Base-by-base conservation (phyloP, 1,140 invertebrate genomes). In the Zaprionus ornatus region DNA sequence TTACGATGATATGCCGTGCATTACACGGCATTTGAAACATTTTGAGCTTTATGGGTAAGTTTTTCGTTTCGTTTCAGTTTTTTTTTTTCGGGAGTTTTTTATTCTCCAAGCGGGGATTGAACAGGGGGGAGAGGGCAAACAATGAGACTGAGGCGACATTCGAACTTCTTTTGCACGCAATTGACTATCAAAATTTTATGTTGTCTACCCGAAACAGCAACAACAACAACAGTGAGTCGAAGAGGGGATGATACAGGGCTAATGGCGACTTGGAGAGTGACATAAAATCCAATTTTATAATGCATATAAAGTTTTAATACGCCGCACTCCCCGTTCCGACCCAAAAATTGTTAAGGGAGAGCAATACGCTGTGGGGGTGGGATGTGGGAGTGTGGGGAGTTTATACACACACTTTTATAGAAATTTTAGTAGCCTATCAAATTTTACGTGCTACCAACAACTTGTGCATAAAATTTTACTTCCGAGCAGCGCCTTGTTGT, bases 231-330 rank as follows among this genome's bases (percentile, higher is more conserved):
- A 65, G n/a, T 7, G 12, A n/a, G 19, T 12, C 6, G 7, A 50
- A 19, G 19, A 57, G 65, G 52, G 60, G 29, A 66, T 42, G 23
- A 17, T n/a, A 25, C 57, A 19, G 57, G 55, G 74, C 84, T 88
- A 84, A 88, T 88, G 77, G 71, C 80, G 74, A 87, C 77, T 78
- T 68, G 59, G 59, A 73, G 84, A 83, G 74, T 84, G 74, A 84
- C 84, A 87, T 87, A 84, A 87, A 87, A 87, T 80, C 84, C 84
- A 80, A 88, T 87, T 87, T 87, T 87, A 87, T 87, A 87, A 87
- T 87, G 80, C 84, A 88, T 87, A 87, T 87, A 87, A 87, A 87
- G 84, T 87, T 87, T 87, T 88, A 87, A 87, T 80, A 87, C 80
- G 61, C 69, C 66, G 40, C 40, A 10, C 29, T 32, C 40, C 40